Percentiles rank a stretch among this genome's conserved stretches.
These are phyloP conservation scores for Meiosimyza decipiens DNA, from an alignment of 2,888 invertebrate species.

Conservation along the genomic window DNA sequence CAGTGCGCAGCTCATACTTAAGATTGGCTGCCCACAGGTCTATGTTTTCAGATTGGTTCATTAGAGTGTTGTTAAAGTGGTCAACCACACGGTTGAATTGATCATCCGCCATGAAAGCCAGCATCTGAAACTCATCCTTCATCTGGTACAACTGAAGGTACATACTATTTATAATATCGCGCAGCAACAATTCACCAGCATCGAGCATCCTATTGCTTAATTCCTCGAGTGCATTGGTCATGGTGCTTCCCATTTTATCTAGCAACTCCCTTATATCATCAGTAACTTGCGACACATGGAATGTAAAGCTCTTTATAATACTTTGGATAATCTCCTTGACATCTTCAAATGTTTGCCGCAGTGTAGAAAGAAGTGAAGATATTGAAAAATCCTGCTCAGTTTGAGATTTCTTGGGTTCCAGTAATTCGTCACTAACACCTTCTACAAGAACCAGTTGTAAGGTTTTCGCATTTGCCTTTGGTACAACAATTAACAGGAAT, in stretches of 20 bases:
- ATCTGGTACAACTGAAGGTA: slow-evolving; percentile 43
- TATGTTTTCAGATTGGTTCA: slow-evolving; percentile 50
- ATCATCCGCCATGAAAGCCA: slow-evolving; percentile 47
- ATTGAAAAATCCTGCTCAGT: no score
- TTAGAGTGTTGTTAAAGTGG: slow-evolving; percentile 53
- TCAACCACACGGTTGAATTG: slow-evolving; percentile 49
- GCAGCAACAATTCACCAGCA: slow-evolving; percentile 43
- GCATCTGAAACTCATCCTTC: slow-evolving; percentile 45
- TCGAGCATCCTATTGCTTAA: slow-evolving; percentile 45
- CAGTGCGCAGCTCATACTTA: slow-evolving; percentile 48
- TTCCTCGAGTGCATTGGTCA: slow-evolving; percentile 44
- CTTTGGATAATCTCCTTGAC: slow-evolving; percentile 41
- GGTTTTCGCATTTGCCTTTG: neutral
- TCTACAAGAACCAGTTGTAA: neutral
- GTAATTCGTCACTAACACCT: no score
- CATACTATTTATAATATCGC: slow-evolving; percentile 43
- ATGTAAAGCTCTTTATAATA: slow-evolving; percentile 35
- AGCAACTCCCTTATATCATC: slow-evolving; percentile 42
- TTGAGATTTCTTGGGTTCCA: no score
- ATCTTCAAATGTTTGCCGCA: slow-evolving; percentile 39
- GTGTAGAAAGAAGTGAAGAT: neutral
- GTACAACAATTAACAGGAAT: neutral
- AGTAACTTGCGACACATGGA: slow-evolving; percentile 39
- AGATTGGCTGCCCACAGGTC: slow-evolving; percentile 51
- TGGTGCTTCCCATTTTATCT: slow-evolving; percentile 41